Conservation (phyloP, 2,797 vertebrate species). For the Xerus rutilus region DNA sequence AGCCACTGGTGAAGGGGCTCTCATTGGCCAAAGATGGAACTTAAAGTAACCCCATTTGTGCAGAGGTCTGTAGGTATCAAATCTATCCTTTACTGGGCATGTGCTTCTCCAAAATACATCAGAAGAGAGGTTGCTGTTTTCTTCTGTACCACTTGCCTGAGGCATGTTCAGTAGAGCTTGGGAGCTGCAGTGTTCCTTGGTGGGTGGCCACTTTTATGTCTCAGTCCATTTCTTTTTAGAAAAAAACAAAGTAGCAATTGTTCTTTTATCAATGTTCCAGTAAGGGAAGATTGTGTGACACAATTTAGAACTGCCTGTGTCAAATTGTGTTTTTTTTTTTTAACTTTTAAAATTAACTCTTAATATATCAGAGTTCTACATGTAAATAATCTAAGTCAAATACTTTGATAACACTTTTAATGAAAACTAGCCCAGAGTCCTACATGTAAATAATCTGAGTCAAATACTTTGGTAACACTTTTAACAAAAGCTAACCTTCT, state of each 20-base stretch:
- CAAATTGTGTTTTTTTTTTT: not conserved
- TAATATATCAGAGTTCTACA: not conserved
- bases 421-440: not conserved
- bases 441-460: not conserved
- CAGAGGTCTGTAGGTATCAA: not conserved
- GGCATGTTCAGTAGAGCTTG: rapidly evolving
- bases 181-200: not conserved
- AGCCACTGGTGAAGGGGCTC: too few relatives aligned
- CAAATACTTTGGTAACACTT: too few relatives aligned
- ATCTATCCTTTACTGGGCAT: not conserved
- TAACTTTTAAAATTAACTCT: not conserved
- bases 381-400: not conserved
- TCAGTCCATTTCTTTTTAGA: not conserved
- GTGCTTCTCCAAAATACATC: not conserved
- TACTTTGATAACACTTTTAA: too few relatives aligned
- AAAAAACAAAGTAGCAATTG: not conserved
- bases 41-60: too few relatives aligned
- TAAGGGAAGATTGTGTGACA: not conserved
- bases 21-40: too few relatives aligned
- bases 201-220: constrained; percentile 30
- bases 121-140: not conserved
- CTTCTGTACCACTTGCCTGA: not conserved
- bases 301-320: not conserved
- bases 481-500: not conserved
- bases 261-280: not conserved